Evolutionary conservation across 2,113 vertebrate species (phyloP), one percentile per base, ranked within the genome.

Genomic region (Rhabdomys dilectus): DNA sequence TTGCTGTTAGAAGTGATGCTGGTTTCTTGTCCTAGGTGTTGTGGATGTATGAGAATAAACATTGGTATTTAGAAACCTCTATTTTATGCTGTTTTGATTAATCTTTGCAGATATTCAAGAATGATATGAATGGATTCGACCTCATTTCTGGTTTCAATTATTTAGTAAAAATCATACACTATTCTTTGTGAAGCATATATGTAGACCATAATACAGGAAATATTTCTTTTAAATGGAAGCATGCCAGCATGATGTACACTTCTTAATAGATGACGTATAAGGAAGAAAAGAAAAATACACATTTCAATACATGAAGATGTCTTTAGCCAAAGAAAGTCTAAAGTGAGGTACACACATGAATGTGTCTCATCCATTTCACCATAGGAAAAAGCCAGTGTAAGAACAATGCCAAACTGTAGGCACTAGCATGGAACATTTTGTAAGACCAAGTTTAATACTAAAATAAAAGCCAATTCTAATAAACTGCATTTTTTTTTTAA

Each of bases 171-270:
- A n/a, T 42, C 19, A 31, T 29, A 21, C 13, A 15, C 16, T 88
- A 53, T 8, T 70, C 9, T 39, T 64, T 70, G 31, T 1, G 80
- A 5, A 51, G 5, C 1, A 39, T 34, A 58, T 39, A 1, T 7
- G 0, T 6, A 80, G 36, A 19, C 1, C 5, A n/a, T 13, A 88
- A 10, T 8, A 68, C 0, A 72, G 1, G 39, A 36, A 39, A 4
- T 87, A 12, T 22, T 9, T 21, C 22, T 19, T 26, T 68, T 42
- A 7, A 1, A 19, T 82, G 6, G 42, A 24, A 82, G 3, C 22
- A 36, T 42, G 1, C 0, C 5, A 77, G 8, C 72, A 24, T 45
- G 26, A 64, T n/a, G 26, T 62, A 4, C 2, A 45, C 3, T 36
- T 15, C 0, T 15, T n/a, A 45, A 29, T 45, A 92, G 24, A 89